A percentile compares a stretch with the other conserved stretches of the same genome.
Conservation (phyloP, 1,140 invertebrate genomes). For the Periplaneta americana region DNA sequence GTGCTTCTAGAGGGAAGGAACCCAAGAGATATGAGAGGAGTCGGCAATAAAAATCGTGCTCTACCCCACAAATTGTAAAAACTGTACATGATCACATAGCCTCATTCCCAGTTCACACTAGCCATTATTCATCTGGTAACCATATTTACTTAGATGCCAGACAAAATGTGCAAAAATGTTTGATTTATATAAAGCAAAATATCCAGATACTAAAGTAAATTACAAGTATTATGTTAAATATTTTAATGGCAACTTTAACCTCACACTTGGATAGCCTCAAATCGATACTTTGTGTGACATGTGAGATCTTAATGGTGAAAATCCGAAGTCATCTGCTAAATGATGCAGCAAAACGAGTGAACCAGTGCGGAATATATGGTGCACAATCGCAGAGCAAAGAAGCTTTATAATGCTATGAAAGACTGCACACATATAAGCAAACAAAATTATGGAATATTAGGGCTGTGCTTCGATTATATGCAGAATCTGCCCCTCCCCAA, state of each 20-base stretch:
- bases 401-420: not conserved
- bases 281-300: constrained; percentile 5
- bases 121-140: constrained; percentile 3
- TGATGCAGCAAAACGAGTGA: not conserved
- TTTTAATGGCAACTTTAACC: constrained; percentile 1
- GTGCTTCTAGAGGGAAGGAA: not conserved
- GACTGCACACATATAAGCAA: constrained; percentile 2
- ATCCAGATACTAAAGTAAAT: not conserved
- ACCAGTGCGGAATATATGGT: not conserved
- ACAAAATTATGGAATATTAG: not conserved
- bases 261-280: not conserved
- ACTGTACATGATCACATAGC: not conserved
- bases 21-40: not conserved
- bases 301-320: not conserved
- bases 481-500: constrained; percentile 13
- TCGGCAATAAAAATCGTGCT: not conserved
- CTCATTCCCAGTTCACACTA: not conserved
- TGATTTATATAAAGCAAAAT: not conserved
- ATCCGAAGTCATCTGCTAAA: not conserved
- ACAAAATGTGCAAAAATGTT: constrained; percentile 1
- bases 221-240: too few relatives aligned
- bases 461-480: constrained; percentile 15
- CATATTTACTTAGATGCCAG: constrained; percentile 1
- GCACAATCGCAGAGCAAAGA: not conserved
- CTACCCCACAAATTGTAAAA: not conserved